Conservation (phyloP, 2,113 vertebrate species). For the Hyaena hyaena region DNA sequence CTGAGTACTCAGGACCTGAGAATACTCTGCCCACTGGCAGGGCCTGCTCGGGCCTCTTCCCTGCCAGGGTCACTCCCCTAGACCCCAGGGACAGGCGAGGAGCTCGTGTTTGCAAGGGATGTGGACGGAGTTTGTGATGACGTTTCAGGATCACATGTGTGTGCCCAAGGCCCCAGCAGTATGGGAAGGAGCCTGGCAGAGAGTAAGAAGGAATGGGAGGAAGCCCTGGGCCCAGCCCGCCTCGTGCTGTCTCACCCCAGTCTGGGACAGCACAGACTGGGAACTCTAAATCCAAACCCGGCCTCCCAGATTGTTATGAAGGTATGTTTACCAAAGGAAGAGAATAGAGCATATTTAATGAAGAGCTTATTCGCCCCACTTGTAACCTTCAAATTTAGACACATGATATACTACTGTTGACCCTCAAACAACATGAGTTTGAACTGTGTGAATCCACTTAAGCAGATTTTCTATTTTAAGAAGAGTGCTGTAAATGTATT, state of each 20-base stretch:
- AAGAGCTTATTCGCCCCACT: background rate
- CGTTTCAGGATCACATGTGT: background rate
- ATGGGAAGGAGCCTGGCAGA: background rate
- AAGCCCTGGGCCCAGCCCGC: background rate
- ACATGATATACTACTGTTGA: background rate
- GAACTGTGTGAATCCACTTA: background rate
- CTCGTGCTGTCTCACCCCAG: background rate
- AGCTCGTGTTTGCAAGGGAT: background rate
- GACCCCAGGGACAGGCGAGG: background rate
- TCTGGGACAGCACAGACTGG: background rate
- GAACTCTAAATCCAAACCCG: background rate
- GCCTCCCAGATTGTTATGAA: background rate
- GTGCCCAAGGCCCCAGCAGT: background rate
- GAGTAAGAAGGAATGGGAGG: background rate
- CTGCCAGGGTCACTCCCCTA: background rate
- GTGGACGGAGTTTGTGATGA: background rate
- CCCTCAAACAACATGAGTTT: background rate
- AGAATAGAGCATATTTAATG: background rate
- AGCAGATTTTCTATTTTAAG: background rate
- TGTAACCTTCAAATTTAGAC: slow-evolving; percentile 6
- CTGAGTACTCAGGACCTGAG: background rate
- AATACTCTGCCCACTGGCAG: background rate
- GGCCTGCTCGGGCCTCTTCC: background rate
- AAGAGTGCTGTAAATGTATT: background rate
- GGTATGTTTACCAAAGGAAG: background rate